A percentile compares a stretch with the other conserved stretches of the same genome.
Evolutionary conservation across 37 sponge, comb jelly and placozoan species (phyloP).

Genomic region (Bolinopsis microptera): DNA sequence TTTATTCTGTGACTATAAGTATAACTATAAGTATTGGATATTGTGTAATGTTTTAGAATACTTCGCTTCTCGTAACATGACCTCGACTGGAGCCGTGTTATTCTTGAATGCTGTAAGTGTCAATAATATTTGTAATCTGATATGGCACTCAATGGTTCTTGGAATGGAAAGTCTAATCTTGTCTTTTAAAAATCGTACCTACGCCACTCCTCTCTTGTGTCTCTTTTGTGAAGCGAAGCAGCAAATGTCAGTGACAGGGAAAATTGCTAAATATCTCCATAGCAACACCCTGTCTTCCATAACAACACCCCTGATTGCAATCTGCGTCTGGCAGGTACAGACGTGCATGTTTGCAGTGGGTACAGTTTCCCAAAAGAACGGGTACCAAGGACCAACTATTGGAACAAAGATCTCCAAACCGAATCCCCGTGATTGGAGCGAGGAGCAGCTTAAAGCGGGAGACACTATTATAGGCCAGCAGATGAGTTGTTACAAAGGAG

Average conservation of each 20-base stretch:
- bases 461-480: conserved; percentile 84
- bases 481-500: conserved; percentile 90
- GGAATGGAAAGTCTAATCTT: background rate
- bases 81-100: too few species aligned
- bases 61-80: too few species aligned
- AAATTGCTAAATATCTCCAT: too few species aligned
- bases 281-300: too few species aligned
- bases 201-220: background rate
- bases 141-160: too few species aligned
- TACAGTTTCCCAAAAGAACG: conserved; percentile 69
- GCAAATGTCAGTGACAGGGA: too few species aligned
- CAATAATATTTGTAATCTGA: too few species aligned
- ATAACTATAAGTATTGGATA: too few species aligned
- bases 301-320: too few species aligned
- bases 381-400: conserved; percentile 72
- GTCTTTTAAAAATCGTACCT: background rate
- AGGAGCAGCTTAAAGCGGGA: conserved; percentile 79
- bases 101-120: too few species aligned
- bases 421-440: conserved; percentile 74
- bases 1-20: too few species aligned
- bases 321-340: conserved; percentile 32
- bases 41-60: too few species aligned
- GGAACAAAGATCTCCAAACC: conserved; percentile 81
- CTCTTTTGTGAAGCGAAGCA: background rate
- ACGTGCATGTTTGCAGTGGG: background rate